These are phyloP conservation scores for Cheilosia urbana DNA, from an alignment of 2,888 invertebrate genomes.

Conservation along the genomic window DNA sequence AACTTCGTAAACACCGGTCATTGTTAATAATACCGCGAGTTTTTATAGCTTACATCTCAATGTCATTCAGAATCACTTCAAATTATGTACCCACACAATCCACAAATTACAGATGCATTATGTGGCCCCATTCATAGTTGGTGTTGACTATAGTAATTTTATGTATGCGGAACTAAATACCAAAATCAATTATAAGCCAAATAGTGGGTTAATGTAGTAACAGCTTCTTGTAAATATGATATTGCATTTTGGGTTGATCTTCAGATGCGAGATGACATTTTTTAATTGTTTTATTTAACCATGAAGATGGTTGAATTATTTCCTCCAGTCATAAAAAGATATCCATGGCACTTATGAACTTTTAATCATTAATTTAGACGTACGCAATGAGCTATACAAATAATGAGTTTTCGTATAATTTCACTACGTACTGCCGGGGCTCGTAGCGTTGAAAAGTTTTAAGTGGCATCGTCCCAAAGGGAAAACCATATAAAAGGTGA, in stretches of 20 bases:
- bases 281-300: not conserved
- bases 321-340: not conserved
- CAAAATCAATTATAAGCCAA: not conserved
- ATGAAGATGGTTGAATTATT: constrained; percentile 1
- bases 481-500: no score
- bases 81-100: not conserved
- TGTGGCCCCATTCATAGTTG: constrained; percentile 8
- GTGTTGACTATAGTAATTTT: not conserved
- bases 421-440: not conserved
- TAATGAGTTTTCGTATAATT: not conserved
- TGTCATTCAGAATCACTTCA: constrained; percentile 37
- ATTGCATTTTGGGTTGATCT: not conserved
- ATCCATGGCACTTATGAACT: constrained; percentile 1
- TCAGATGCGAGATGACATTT: not conserved
- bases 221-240: not conserved
- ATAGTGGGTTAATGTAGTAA: not conserved
- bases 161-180: constrained; percentile 3
- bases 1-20: constrained; percentile 28
- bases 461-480: no score
- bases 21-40: constrained; percentile 34
- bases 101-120: constrained; percentile 26
- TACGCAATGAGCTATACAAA: not conserved
- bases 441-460: not conserved
- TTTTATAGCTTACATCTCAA: constrained; percentile 46
- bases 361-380: not conserved